Evolutionary conservation across 1,140 invertebrate species (phyloP), one percentile per base, ranked within the genome.

Genomic region (Anagrus nilaparvatae): DNA sequence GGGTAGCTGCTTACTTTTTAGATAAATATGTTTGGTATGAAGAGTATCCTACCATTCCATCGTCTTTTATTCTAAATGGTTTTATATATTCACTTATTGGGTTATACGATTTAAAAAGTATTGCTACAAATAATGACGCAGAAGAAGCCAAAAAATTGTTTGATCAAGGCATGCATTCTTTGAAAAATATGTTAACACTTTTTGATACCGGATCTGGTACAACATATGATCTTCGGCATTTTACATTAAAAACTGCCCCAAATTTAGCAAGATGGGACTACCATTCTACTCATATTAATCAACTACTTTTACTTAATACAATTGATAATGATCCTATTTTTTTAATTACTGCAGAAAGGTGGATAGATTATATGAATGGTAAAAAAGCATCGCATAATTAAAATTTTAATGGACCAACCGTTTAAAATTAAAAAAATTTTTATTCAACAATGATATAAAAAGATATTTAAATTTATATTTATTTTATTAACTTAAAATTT

Each of bases 71-170:
- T 7, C 77, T 99, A 2, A 99, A 99, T 69, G 96, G 96, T 20
- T 99, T 99, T 66, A 96, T 99, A 52, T 99, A 97, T 68, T 92
- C 95, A 0, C 73, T 99, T 2, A 77, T 99, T 40, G 96, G 96
- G 3, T 72, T 99, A 1, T 97, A 97, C 60, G 95, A 99, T 71
- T 67, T 97, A 19, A 79, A 81, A 51, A 78, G 75, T 53, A 75
- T 82, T 13, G 78, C 79, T 4, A 73, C 74, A 5, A 70, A 73
- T 12, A 73, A 78, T 6, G 61, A 66, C 40, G 55, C 57, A 2
- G 50, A 59, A 10, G 78, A 87, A 58, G 84, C 84, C 10, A 74
- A 75, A 32, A 67, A 76, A 47, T 72, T 97, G 23, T 97, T 86
- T 60, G 74, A 83, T 47, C 79, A 85, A 58, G 93, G 93, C 16